phyloP scores from a whole-genome alignment of 2,113 vertebrate genomes.

The Terrapene triunguis region DNA sequence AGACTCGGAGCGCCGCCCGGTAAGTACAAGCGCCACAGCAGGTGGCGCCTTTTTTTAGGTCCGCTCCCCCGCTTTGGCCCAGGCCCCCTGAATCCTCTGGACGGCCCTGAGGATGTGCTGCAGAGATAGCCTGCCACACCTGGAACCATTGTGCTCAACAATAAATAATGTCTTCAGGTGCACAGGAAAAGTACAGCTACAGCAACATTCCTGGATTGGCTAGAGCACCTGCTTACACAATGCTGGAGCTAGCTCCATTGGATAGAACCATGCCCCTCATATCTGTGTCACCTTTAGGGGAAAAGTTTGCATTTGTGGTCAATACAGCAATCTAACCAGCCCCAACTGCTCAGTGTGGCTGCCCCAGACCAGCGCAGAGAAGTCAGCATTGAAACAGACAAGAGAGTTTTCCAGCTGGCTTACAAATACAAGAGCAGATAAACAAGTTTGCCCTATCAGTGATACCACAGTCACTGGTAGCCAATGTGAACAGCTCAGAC shows the following conservation, averaged over 20 bases:
- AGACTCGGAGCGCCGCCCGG: too few species aligned
- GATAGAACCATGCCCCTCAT: neutral
- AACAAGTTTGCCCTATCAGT: conserved; percentile 43
- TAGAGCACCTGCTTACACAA: neutral
- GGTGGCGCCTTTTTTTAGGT: too few species aligned
- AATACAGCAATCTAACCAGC: neutral
- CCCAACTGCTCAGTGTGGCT: neutral
- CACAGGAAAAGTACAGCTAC: neutral
- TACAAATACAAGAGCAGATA: conserved; percentile 23
- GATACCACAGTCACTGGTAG: conserved; percentile 11
- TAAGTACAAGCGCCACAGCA: too few species aligned
- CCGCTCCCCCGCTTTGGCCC: too few species aligned
- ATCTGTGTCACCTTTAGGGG: neutral
- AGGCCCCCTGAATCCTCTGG: too few species aligned
- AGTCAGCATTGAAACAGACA: neutral
- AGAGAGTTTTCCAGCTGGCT: neutral
- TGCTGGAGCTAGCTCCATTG: neutral
- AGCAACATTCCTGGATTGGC: neutral
- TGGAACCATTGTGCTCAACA: neutral
- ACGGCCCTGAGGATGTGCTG: neutral
- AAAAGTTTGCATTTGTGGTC: neutral
- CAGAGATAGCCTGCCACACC: neutral
- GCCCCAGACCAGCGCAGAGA: neutral
- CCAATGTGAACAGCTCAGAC: neutral
- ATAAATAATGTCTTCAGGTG: neutral